Evolutionary conservation across 2,888 invertebrate species (phyloP).

Genomic region (Diaperis boleti): DNA sequence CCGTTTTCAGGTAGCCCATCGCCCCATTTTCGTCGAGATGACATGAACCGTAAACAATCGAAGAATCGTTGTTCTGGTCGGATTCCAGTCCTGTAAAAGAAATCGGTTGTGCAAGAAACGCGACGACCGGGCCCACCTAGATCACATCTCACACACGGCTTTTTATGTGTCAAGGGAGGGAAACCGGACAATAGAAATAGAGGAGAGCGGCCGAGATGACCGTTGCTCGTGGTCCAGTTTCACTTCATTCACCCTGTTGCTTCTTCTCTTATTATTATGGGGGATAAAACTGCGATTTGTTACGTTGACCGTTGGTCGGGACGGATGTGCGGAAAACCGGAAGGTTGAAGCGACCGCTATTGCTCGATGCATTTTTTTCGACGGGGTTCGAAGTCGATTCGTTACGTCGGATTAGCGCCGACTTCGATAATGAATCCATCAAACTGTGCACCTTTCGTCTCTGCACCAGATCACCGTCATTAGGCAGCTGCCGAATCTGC

Average conservation of each 20-base stretch:
- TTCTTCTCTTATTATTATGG: slow-evolving; percentile 46
- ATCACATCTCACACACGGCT: slow-evolving; percentile 42
- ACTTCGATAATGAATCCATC: slow-evolving; percentile 50
- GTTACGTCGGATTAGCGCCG: slow-evolving; percentile 51
- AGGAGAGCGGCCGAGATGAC: slow-evolving; percentile 47
- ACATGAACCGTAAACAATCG: slow-evolving; percentile 40
- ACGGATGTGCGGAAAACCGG: slow-evolving; percentile 47
- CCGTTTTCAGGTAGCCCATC: background rate
- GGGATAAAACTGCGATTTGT: slow-evolving; percentile 51
- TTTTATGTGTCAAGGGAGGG: slow-evolving; percentile 47
- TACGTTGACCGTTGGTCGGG: slow-evolving; percentile 52
- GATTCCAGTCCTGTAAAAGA: slow-evolving; percentile 38
- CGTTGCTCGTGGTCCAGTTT: slow-evolving; percentile 55
- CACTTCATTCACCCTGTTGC: slow-evolving; percentile 47
- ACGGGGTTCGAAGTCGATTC: slow-evolving; percentile 48
- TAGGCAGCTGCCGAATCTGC: slow-evolving; percentile 51
- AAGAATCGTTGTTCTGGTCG: slow-evolving; percentile 41
- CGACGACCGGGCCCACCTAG: slow-evolving; percentile 55
- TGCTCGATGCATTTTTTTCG: no score
- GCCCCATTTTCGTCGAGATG: slow-evolving; percentile 14
- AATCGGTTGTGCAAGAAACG: slow-evolving; percentile 37
- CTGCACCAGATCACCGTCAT: slow-evolving; percentile 48
- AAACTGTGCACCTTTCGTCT: slow-evolving; percentile 42
- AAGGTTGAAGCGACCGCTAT: slow-evolving; percentile 48
- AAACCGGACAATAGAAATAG: slow-evolving; percentile 52